phyloP scores from a whole-genome alignment of 2,797 vertebrate genomes.

The Pelodytes ibericus region DNA sequence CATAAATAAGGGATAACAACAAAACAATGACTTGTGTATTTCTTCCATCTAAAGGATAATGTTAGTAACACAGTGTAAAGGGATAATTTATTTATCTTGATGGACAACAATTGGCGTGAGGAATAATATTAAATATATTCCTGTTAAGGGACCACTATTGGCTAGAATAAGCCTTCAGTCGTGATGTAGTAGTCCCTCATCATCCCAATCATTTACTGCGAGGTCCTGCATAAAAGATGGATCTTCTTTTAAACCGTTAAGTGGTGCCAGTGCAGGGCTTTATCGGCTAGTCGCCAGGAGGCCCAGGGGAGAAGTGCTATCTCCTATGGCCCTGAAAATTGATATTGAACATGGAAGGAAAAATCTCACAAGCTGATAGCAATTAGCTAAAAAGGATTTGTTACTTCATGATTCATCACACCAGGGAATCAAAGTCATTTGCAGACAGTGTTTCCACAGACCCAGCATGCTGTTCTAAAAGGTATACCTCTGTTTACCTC shows the following conservation, averaged over 20 bases:
- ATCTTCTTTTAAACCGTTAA: constrained; percentile 85
- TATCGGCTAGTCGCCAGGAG: constrained; percentile 82
- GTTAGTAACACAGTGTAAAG: background rate
- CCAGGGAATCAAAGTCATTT: constrained; percentile 91
- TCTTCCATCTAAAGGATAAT: background rate
- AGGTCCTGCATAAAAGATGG: constrained; percentile 84
- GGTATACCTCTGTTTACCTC: constrained; percentile 74
- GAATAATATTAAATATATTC: constrained; percentile 73
- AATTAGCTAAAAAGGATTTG: constrained; percentile 99
- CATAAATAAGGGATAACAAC: background rate
- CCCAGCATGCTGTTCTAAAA: constrained; percentile 68
- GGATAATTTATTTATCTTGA: constrained; percentile 16
- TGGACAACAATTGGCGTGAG: constrained; percentile 25
- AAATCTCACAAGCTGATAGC: constrained; percentile 94
- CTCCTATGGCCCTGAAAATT: constrained; percentile 96
- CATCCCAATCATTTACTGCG: constrained; percentile 76
- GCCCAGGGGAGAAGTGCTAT: constrained; percentile 87
- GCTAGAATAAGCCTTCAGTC: constrained; percentile 70
- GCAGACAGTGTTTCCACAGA: constrained; percentile 78
- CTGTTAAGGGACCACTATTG: constrained; percentile 74
- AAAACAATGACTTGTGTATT: background rate
- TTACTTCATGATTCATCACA: constrained; percentile 94
- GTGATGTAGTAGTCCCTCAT: constrained; percentile 69
- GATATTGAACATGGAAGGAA: constrained; percentile 96
- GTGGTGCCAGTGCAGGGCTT: constrained; percentile 90